These are phyloP conservation scores for Crocallis elinguaria DNA, from an alignment of 2,888 invertebrate species.

Conservation along the genomic window DNA sequence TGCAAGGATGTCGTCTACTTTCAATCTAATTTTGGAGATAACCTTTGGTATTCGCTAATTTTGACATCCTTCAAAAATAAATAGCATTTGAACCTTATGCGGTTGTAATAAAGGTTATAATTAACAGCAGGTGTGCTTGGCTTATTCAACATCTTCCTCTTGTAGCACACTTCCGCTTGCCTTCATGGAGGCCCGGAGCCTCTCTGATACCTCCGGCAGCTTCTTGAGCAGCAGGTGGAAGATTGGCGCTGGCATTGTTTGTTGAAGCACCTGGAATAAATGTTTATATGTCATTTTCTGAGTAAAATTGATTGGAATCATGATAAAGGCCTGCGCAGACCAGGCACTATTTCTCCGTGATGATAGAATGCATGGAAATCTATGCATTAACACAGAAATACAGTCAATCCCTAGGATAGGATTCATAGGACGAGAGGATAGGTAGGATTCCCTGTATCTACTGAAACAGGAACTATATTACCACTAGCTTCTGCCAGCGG, in stretches of 20 bases:
- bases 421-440: too few relatives aligned
- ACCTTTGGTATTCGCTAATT: conserved; percentile 22
- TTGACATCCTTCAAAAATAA: conserved; percentile 22
- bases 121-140: background rate
- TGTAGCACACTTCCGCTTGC: conserved; percentile 63
- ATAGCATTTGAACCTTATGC: conserved; percentile 25
- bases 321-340: too few relatives aligned
- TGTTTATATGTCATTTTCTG: too few relatives aligned
- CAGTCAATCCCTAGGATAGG: too few relatives aligned
- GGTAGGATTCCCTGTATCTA: too few relatives aligned
- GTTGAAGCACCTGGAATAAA: conserved; percentile 89
- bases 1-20: conserved; percentile 8
- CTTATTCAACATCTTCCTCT: conserved; percentile 80
- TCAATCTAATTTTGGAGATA: conserved; percentile 10
- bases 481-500: too few relatives aligned
- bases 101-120: conserved; percentile 13
- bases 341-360: too few relatives aligned
- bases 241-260: conserved; percentile 97
- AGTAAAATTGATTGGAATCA: too few relatives aligned
- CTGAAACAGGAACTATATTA: too few relatives aligned
- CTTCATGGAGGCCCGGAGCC: conserved; percentile 74
- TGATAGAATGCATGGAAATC: too few relatives aligned
- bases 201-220: conserved; percentile 87
- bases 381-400: too few relatives aligned
- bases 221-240: conserved; percentile 95